Conservation (phyloP, 1,140 invertebrate species). For the Achroia grisella region DNA sequence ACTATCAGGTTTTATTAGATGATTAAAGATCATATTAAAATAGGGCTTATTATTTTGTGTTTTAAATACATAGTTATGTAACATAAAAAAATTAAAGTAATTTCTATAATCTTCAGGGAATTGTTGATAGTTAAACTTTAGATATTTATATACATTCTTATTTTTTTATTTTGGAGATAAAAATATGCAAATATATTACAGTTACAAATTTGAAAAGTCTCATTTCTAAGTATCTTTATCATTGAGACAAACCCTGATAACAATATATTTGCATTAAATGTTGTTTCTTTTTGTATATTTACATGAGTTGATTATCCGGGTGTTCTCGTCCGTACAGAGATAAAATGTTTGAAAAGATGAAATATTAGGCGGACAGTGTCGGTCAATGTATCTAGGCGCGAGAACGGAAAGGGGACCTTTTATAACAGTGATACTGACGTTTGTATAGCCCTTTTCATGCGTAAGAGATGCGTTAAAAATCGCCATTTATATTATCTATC, state of each 20-base stretch:
- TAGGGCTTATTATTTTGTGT: too few relatives aligned
- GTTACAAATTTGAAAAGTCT: too few relatives aligned
- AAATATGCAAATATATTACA: too few relatives aligned
- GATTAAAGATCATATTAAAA: too few relatives aligned
- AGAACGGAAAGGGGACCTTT: neutral
- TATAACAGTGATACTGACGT: conserved; percentile 3
- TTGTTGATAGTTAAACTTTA: too few relatives aligned
- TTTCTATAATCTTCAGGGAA: too few relatives aligned
- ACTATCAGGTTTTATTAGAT: too few relatives aligned
- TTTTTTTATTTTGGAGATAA: too few relatives aligned
- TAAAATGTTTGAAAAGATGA: conserved; percentile 60
- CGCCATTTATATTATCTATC: neutral
- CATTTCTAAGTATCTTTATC: too few relatives aligned
- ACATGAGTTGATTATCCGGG: conserved; percentile 41
- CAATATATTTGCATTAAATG: conserved; percentile 4
- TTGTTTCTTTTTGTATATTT: conserved; percentile 20
- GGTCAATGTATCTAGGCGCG: conserved; percentile 23
- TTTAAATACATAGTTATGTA: too few relatives aligned
- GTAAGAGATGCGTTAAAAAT: neutral
- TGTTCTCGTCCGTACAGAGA: conserved; percentile 38
- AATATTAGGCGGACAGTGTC: conserved; percentile 35
- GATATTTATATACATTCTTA: too few relatives aligned
- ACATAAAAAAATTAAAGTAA: too few relatives aligned
- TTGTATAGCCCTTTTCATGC: conserved; percentile 3
- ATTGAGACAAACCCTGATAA: conserved; percentile 8